Evolutionary conservation across 1,140 invertebrate species (phyloP).

Genomic region (Orius insidiosus): DNA sequence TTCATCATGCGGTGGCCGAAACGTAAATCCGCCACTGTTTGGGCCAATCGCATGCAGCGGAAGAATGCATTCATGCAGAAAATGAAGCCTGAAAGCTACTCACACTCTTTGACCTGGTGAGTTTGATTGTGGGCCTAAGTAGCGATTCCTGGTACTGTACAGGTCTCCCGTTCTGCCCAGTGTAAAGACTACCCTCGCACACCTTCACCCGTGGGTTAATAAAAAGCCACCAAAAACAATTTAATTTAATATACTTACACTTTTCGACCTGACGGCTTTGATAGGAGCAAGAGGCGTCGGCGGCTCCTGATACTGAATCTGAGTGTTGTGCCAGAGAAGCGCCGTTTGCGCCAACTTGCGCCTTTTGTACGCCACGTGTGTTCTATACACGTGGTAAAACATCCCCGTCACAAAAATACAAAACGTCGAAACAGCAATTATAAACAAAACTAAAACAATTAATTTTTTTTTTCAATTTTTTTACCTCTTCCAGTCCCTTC

Average conservation of each 20-base stretch:
- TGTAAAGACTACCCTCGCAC: conserved; percentile 11
- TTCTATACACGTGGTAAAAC: conserved; percentile 24
- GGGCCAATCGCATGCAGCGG: not conserved
- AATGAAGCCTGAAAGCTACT: conserved; percentile 7
- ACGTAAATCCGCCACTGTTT: not conserved
- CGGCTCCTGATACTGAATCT: conserved; percentile 19
- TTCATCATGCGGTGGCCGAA: not conserved
- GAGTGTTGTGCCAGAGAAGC: conserved; percentile 19
- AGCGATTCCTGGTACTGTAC: conserved; percentile 8
- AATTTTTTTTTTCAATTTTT: conserved; percentile 13
- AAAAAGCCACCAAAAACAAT: not conserved
- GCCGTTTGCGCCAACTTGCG: conserved; percentile 44
- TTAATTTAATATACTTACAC: conserved; percentile 14
- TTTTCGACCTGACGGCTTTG: conserved; percentile 18
- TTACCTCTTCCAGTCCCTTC: conserved; percentile 49
- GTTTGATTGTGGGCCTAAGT: conserved; percentile 9
- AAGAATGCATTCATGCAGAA: not conserved
- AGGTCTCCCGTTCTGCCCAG: conserved; percentile 2
- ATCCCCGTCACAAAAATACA: conserved; percentile 22
- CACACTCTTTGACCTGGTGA: conserved; percentile 17
- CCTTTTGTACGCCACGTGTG: conserved; percentile 33
- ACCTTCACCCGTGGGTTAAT: conserved; percentile 1
- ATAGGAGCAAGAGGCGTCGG: not conserved
- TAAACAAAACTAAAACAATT: conserved; percentile 24
- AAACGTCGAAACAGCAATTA: conserved; percentile 23